These are phyloP conservation scores for Timema cristinae DNA, from an alignment of 2,888 invertebrate genomes.

Conservation along the genomic window DNA sequence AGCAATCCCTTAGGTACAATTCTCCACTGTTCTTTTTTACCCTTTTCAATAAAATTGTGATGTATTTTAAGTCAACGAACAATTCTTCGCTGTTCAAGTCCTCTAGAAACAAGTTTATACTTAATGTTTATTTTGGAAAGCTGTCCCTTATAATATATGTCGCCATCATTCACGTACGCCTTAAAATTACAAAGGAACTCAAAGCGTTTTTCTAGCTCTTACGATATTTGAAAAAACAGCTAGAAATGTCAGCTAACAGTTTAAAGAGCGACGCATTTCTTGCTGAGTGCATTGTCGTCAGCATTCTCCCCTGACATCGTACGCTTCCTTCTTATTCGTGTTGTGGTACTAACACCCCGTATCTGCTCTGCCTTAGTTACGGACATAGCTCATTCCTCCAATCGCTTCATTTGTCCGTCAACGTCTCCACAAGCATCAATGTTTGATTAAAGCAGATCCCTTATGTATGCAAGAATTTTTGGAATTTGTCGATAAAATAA, in stretches of 20 bases:
- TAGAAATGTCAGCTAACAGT: background rate
- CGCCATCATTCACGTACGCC: background rate
- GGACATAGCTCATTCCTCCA: background rate
- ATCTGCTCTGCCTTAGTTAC: background rate
- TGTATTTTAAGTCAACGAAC: background rate
- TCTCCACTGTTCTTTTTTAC: background rate
- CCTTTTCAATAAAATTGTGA: constrained; percentile 1
- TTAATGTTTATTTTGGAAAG: background rate
- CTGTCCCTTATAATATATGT: background rate
- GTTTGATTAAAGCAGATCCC: background rate
- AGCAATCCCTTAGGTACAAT: constrained; percentile 1
- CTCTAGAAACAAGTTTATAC: background rate
- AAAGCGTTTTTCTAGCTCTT: background rate
- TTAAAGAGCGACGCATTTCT: background rate
- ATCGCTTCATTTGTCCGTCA: background rate
- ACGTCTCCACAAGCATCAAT: background rate
- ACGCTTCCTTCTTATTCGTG: background rate
- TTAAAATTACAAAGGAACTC: constrained; percentile 1
- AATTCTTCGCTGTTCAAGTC: background rate
- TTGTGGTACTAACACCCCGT: background rate
- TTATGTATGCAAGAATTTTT: background rate
- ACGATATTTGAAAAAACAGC: background rate
- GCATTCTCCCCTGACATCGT: background rate
- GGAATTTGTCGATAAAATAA: no score
- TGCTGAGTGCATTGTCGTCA: background rate